A percentile compares a stretch with the other conserved stretches of the same genome.
phyloP scores from a whole-genome alignment of 2,113 vertebrate species.

The Chelonoidis abingdonii region DNA sequence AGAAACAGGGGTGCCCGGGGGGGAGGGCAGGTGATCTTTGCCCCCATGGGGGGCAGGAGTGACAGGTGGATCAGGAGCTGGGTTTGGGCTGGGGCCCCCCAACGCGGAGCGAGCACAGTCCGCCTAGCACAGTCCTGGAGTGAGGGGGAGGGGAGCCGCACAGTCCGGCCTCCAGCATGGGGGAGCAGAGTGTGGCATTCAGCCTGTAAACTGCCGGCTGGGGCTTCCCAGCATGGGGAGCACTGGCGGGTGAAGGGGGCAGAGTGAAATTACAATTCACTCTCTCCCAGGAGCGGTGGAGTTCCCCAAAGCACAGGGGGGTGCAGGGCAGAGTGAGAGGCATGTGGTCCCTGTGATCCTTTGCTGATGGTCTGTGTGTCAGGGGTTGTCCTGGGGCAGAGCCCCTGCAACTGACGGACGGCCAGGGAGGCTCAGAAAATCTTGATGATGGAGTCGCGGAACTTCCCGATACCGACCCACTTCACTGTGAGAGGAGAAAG shows the following conservation, averaged over 20 bases:
- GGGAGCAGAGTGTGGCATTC: neutral
- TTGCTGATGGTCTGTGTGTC: neutral
- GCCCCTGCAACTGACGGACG: rapidly evolving
- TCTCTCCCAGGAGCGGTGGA: no score
- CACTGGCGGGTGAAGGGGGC: no score
- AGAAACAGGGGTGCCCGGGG: no score
- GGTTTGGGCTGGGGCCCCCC: neutral
- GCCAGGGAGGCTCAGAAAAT: neutral
- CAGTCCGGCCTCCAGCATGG: neutral
- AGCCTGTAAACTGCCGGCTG: neutral
- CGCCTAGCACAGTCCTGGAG: neutral
- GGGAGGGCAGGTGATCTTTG: neutral
- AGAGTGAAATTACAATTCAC: neutral
- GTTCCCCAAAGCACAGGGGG: neutral
- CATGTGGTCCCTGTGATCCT: neutral
- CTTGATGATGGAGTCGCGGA: constrained; percentile 2
- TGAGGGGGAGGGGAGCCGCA: neutral
- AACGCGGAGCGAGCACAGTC: neutral
- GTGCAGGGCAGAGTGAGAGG: neutral
- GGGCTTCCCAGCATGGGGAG: neutral
- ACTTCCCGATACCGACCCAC: constrained; percentile 22
- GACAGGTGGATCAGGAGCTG: neutral
- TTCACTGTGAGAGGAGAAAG: neutral
- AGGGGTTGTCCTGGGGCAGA: neutral
- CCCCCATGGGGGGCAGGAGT: neutral